Conservation (phyloP, 2,797 vertebrate genomes). For the Gobionotothen gibberifrons region DNA sequence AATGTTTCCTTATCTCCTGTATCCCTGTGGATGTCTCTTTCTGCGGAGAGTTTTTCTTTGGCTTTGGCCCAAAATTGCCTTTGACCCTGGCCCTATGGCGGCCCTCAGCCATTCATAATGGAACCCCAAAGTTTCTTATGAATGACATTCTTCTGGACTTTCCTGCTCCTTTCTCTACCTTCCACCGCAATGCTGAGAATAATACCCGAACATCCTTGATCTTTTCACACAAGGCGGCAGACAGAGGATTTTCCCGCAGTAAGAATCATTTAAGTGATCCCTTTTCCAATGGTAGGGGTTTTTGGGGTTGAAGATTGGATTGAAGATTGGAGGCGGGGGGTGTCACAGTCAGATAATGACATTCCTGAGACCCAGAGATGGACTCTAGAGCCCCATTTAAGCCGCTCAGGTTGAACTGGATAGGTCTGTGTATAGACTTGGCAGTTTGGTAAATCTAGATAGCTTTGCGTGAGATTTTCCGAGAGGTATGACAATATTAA, state of each 20-base stretch:
- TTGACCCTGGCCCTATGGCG: conserved; percentile 59
- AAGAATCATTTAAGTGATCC: conserved; percentile 85
- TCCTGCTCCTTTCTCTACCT: conserved; percentile 52
- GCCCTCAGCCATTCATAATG: conserved; percentile 63
- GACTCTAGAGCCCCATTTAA: conserved; percentile 79
- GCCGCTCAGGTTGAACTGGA: conserved; percentile 73
- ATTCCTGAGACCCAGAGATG: conserved; percentile 88
- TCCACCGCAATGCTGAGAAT: conserved; percentile 56
- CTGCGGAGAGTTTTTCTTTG: conserved; percentile 38
- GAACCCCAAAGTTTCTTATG: conserved; percentile 66
- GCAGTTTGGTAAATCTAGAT: conserved; percentile 35
- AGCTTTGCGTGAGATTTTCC: conserved; percentile 20
- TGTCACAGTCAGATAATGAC: conserved; percentile 83
- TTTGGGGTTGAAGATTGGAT: conserved; percentile 66
- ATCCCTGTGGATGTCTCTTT: conserved; percentile 2
- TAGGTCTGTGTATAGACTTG: conserved; percentile 38
- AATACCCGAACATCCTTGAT: conserved; percentile 82
- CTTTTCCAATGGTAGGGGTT: conserved; percentile 63
- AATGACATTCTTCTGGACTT: conserved; percentile 75
- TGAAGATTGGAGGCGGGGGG: conserved; percentile 63
- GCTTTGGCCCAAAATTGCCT: conserved; percentile 58
- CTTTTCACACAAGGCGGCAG: conserved; percentile 80
- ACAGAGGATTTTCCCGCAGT: conserved; percentile 79
- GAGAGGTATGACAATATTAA: conserved; percentile 28
- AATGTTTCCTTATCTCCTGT: background rate